Base-by-base conservation (phyloP, 2,113 vertebrate genomes). In the Trematocara unimaculatum region DNA sequence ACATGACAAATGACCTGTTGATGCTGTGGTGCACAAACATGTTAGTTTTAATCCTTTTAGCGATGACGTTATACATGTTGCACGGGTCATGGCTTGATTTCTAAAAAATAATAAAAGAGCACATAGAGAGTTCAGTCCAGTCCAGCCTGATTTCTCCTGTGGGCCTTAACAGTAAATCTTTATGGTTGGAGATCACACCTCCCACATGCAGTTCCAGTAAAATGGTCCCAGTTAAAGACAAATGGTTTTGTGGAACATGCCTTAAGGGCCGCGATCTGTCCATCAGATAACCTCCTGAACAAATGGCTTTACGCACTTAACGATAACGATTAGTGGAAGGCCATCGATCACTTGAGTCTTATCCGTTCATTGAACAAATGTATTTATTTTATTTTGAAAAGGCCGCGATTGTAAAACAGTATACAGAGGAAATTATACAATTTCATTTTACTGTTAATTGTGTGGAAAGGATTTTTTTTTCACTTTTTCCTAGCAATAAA, bases 121-220 rank as follows among this genome's bases (percentile, higher is more conserved):
- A 31, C 9, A 29, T 56, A 5, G 6, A 77, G 23, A 51, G 72
- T 33, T 35, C 31, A 87, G 62, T 79, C 15, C 31, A 84, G 45
- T 51, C 26, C 64, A 33, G n/a, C 23, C 31, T 55, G 33, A 17
- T 45, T 33, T 49, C 31, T 17, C 18, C 5, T 42, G 11, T 77
- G 8, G 17, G 4, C 12, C 18, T 14, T 67, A 51, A 13, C 79
- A 82, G 51, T 91, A 91, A 91, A 93, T 87, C 72, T 86, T 90
- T 81, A 89, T 18, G 12, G 85, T 77, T 91, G 89, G 78, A 77
- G 82, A 90, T 91, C 88, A 87, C 70, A 45, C 13, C 1, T 77
- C 87, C 84, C 77, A 74, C 82, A 90, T 90, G 85, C 84, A 51
- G 38, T 53, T 74, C 82, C 72, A 88, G 79, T 88, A 82, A 90